Evolutionary conservation across 2,888 invertebrate genomes (phyloP).

Genomic region (Phytoseiulus persimilis): DNA sequence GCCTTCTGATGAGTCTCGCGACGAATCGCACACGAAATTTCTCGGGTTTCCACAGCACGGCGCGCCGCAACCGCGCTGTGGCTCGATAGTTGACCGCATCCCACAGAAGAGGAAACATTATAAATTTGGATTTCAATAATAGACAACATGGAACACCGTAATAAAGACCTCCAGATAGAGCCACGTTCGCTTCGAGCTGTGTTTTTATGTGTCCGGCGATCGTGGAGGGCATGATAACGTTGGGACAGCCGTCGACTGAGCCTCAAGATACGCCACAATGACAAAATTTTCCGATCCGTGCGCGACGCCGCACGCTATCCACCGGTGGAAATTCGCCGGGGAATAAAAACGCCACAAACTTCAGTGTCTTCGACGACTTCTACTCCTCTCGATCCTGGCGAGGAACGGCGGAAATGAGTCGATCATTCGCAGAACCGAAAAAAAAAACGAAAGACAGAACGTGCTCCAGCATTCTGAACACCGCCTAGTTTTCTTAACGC

Average conservation of each 20-base stretch:
- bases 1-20: too few relatives aligned
- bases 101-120: background rate
- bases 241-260: background rate
- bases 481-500: too few relatives aligned
- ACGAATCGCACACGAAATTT: too few relatives aligned
- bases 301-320: background rate
- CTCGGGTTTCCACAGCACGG: background rate
- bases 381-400: too few relatives aligned
- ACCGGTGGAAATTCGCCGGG: background rate
- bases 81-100: background rate
- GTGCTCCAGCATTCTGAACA: too few relatives aligned
- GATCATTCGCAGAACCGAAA: too few relatives aligned
- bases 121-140: background rate
- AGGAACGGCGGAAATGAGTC: too few relatives aligned
- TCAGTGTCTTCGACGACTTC: too few relatives aligned
- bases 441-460: too few relatives aligned
- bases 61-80: background rate
- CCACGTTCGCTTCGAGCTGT: background rate
- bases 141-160: background rate
- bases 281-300: background rate
- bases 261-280: slow-evolving; percentile 5
- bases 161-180: background rate
- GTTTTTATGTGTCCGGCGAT: background rate
- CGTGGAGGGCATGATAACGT: background rate
- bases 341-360: too few relatives aligned